Base-by-base conservation (phyloP, 2,113 vertebrate species). In the Xiphorhynchus elegans region DNA sequence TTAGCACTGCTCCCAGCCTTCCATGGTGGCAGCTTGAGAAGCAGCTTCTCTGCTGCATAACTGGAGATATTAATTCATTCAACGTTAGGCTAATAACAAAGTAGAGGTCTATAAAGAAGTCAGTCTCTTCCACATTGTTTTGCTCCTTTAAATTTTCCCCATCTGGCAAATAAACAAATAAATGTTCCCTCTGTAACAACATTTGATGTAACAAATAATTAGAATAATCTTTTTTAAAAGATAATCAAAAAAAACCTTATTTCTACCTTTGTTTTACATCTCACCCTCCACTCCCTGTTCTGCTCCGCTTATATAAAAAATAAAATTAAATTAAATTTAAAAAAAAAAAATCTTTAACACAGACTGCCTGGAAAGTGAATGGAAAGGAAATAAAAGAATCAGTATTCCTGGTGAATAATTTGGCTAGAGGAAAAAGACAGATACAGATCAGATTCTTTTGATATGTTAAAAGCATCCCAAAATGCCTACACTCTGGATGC, bases 401-500 rank as follows among this genome's bases (percentile, higher is more conserved):
- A 93, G 85, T 95, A 96, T 90, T 95, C 96, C 88, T 93, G 73
- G 83, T 80, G 96, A 95, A 89, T 95, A 96, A 94, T 94, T 96
- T 94, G 90, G 95, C 90, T 87, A 75, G 92, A 86, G 88, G 90
- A 94, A 95, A 91, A 96, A 95, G 93, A 93, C 93, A 96, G 93
- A 94, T 95, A 95, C 60, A 80, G 95, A 96, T 93, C 90, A 90
- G 83, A 95, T 89, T 90, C 96, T 96, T 97, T 96, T 96, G 96
- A 96, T 97, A 95, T 96, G 96, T 96, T 96, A 97, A 97, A 96
- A 96, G 96, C 92, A 95, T 96, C 96, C 95, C 90, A 96, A 96
- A 96, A 96, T 96, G 96, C 96, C 93, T 87, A 60, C 31, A 4
- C 84, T 94, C 89, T 95, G 74, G 95, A 96, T 96, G 95, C 95